phyloP scores from a whole-genome alignment of 2,797 vertebrate species.

The Tolypeutes matacus region DNA sequence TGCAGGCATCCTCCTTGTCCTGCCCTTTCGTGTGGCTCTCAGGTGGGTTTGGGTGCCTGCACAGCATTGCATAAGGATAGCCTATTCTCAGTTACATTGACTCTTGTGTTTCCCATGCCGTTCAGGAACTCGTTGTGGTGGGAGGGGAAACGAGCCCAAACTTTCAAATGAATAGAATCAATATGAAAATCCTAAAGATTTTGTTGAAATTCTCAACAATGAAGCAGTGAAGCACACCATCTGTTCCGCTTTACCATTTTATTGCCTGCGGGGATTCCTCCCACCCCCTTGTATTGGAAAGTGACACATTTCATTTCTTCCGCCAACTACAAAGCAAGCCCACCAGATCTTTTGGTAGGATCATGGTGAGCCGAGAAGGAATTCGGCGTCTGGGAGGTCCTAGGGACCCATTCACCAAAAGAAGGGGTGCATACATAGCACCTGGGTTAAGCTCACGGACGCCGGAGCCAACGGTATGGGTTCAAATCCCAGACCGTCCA shows the following conservation, averaged over 20 bases:
- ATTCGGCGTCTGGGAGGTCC: background rate
- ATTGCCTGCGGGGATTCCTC: background rate
- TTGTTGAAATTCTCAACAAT: background rate
- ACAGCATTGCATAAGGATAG: background rate
- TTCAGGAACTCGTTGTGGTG: background rate
- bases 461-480: too few species aligned
- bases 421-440: background rate
- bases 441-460: accelerated
- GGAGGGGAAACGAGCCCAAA: background rate
- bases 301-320: background rate
- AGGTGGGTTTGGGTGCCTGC: background rate
- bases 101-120: background rate
- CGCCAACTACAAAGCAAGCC: background rate
- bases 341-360: background rate
- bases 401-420: too few species aligned
- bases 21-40: background rate
- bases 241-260: background rate
- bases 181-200: background rate
- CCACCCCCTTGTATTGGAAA: background rate
- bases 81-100: background rate
- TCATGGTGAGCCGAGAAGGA: background rate
- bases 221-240: background rate
- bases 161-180: background rate
- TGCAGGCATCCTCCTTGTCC: background rate
- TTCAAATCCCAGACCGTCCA: background rate